Base-by-base conservation (phyloP, 1,140 invertebrate species). In the Zaprionus tsacasi region DNA sequence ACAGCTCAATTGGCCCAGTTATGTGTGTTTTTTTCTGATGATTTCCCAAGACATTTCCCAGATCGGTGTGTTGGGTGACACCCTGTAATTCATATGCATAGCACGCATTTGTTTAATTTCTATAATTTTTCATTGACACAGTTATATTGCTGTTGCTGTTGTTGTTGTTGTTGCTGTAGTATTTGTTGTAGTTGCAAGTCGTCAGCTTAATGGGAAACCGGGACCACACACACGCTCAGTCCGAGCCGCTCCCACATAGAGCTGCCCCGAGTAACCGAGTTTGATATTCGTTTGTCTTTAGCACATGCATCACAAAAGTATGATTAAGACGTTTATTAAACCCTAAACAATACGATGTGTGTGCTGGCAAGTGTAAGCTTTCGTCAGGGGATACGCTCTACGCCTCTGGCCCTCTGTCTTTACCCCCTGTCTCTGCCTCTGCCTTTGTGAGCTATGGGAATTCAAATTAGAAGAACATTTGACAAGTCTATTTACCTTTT, bases 311-410 rank as follows among this genome's bases (percentile, higher is more conserved):
- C 83, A 88, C 80, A 89, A 87, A 87, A 72, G 80, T 87, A 88
- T 88, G 85, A 88, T 87, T 87, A 78, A 68, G 80, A 81, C 85
- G 83, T 83, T 87, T 87, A 87, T 87, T 87, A 88, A 87, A 88
- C 73, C 59, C 65, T 67, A 87, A 87, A 87, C 83, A 87, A 87
- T 89, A 30, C 13, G 15, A 36, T 60, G 25, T 27, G 55, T 45
- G 58, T 40, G 21, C 21, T 78, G 15, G 35, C 13, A 8, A 21
- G 40, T 15, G 36, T 52, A 13, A 71, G 73, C 75, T 86, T 74
- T 79, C 67, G 72, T 69, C 66, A 81, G 40, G 40, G n/a, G 27
- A 30, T 30, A 30, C 27, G 27, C 6, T 45, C 40, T 13, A 6
- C 40, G 30, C 30, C 30, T 33, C 21, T 21, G 21, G 3, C 3